Base-by-base conservation (phyloP, 2,797 vertebrate genomes). In the Molossus molossus region DNA sequence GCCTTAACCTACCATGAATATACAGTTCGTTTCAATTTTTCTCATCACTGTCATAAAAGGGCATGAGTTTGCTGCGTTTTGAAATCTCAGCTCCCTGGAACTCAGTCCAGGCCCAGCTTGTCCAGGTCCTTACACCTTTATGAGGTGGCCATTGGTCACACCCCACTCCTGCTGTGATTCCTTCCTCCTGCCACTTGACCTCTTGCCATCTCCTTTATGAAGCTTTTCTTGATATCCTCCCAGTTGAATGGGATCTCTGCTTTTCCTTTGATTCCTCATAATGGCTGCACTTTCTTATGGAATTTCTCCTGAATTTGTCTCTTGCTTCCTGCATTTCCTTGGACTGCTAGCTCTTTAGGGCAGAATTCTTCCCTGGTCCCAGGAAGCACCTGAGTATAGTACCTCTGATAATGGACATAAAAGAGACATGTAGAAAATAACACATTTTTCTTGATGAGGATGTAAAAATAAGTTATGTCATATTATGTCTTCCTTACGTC, bases 371-470 rank as follows among this genome's bases (percentile, higher is more conserved):
- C 2, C 17, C 27, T 90, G 40, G 37, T 55, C 9, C 21, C 83
- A 45, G 25, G 12, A 85, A 87, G 84, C 11, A n/a, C 50, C 21
- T 11, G 18, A 73, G n/a, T 77, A 13, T 33, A 58, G 25, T 58
- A 55, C 48, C 1, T 93, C 27, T 20, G 17, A 18, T 69, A 69
- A 33, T 29, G 17, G 84, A 2, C 40, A 29, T 62, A 29, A 57
- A 60, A 40, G n/a, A 79, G 25, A 67, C 48, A 86, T n/a, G 86
- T 55, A 65, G 64, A 79, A 85, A 88, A 53, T 14, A 76, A 40
- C 12, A n/a, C 2, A 48, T 29, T 33, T 91, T 82, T 75, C 81
- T 85, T 69, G 67, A 50, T 55, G 62, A 65, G 20, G 10, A 45
- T 60, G 6, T 62, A 64, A 60, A 83, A 88, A 40, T 25, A 60